phyloP scores from a whole-genome alignment of 2,113 vertebrate genomes.

The Cephalopterus ornatus region DNA sequence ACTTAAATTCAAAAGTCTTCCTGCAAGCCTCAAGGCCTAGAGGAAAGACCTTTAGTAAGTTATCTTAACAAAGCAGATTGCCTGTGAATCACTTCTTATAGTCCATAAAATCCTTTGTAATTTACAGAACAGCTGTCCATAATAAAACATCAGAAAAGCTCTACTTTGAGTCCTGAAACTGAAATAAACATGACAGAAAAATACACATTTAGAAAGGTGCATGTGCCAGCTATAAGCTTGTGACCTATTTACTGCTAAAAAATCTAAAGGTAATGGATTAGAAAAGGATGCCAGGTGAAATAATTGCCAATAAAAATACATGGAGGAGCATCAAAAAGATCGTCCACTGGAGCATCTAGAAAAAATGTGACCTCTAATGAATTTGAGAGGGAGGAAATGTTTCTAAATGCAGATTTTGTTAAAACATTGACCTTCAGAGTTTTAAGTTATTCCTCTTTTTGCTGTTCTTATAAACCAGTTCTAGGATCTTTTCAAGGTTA shows the following conservation, averaged over 20 bases:
- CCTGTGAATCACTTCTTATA: conserved; percentile 58
- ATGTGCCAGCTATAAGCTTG: neutral
- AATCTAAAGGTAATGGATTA: neutral
- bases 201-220: neutral
- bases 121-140: conserved; percentile 61
- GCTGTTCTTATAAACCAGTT: neutral
- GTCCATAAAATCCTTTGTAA: conserved; percentile 64
- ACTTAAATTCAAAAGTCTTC: conserved; percentile 67
- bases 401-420: neutral
- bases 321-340: neutral
- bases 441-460: conserved; percentile 1
- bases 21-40: conserved; percentile 43
- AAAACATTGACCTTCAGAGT: neutral
- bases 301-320: conserved; percentile 18
- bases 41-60: conserved; percentile 46
- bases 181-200: conserved; percentile 45
- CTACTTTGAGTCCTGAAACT: conserved; percentile 49
- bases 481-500: conserved; percentile 18
- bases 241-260: conserved; percentile 22
- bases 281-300: neutral
- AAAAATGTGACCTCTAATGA: neutral
- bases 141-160: conserved; percentile 62
- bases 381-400: neutral
- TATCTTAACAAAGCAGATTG: conserved; percentile 64
- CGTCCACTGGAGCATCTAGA: neutral